Conservation (phyloP, 2,888 invertebrate species). For the Andrena bicolor region DNA sequence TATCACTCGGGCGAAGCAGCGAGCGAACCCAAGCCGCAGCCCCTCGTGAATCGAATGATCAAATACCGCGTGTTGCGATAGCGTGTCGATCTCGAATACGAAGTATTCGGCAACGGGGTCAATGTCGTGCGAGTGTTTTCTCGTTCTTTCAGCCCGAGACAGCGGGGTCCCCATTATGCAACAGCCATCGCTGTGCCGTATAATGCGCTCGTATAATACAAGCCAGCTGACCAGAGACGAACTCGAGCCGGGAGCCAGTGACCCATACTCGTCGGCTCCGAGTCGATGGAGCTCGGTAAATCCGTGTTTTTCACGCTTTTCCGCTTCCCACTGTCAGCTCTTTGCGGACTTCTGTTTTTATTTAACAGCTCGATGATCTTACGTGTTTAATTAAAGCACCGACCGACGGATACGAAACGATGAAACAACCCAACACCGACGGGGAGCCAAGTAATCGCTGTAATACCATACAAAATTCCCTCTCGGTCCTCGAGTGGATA, state of each 20-base stretch:
- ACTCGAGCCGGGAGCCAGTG: constrained; percentile 40
- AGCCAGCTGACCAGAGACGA: constrained; percentile 42
- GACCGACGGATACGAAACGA: constrained; percentile 2
- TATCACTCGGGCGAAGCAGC: neutral
- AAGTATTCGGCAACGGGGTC: constrained; percentile 64
- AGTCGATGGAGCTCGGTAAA: constrained; percentile 46
- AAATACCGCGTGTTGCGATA: constrained; percentile 31
- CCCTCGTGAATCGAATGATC: constrained; percentile 28
- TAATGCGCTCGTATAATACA: constrained; percentile 31
- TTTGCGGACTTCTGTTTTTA: constrained; percentile 16
- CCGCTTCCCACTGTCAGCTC: constrained; percentile 16
- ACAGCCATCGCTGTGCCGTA: constrained; percentile 19
- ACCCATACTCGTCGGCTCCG: constrained; percentile 40
- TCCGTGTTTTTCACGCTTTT: constrained; percentile 44
- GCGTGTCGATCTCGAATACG: constrained; percentile 24
- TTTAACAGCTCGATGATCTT: constrained; percentile 52
- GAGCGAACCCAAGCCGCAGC: neutral
- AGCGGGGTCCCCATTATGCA: constrained; percentile 45
- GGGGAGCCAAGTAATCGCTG: too few species aligned
- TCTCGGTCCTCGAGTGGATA: too few species aligned
- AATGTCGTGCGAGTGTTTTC: constrained; percentile 63
- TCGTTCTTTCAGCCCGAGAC: constrained; percentile 28
- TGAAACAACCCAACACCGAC: neutral
- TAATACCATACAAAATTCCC: too few species aligned
- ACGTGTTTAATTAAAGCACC: constrained; percentile 30